Percentiles rank a stretch among this genome's conserved stretches.
These are phyloP conservation scores for Sclerurus mexicanus DNA, from an alignment of 2,113 vertebrate genomes.

Conservation along the genomic window DNA sequence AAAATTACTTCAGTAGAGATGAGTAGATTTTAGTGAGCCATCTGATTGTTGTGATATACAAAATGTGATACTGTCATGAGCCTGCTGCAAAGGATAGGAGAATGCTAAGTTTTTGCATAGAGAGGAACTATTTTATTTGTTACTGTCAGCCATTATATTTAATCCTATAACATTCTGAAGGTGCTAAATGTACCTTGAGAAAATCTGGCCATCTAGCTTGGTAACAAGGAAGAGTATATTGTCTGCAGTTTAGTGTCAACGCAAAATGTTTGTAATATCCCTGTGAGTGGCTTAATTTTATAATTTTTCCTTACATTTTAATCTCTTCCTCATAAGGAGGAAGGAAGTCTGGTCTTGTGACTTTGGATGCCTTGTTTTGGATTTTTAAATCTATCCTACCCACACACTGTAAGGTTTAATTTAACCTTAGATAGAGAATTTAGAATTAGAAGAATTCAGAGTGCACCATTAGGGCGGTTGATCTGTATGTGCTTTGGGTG, in stretches of 20 bases:
- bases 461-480: fast-evolving
- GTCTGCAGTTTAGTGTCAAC: neutral
- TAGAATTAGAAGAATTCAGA: neutral
- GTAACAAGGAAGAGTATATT: neutral
- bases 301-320: neutral
- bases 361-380: neutral
- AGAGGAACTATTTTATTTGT: neutral
- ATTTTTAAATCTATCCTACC: neutral
- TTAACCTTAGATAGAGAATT: neutral
- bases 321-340: neutral
- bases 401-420: neutral
- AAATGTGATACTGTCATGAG: neutral
- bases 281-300: neutral
- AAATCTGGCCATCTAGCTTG: neutral
- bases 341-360: neutral
- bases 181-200: neutral
- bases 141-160: neutral
- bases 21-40: neutral
- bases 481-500: neutral
- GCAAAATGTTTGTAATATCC: neutral
- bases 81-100: neutral
- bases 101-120: neutral
- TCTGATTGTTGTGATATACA: neutral
- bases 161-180: neutral
- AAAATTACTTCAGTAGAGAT: neutral